Evolutionary conservation across 2,113 vertebrate genomes (phyloP).

Genomic region (Heteronetta atricapilla): DNA sequence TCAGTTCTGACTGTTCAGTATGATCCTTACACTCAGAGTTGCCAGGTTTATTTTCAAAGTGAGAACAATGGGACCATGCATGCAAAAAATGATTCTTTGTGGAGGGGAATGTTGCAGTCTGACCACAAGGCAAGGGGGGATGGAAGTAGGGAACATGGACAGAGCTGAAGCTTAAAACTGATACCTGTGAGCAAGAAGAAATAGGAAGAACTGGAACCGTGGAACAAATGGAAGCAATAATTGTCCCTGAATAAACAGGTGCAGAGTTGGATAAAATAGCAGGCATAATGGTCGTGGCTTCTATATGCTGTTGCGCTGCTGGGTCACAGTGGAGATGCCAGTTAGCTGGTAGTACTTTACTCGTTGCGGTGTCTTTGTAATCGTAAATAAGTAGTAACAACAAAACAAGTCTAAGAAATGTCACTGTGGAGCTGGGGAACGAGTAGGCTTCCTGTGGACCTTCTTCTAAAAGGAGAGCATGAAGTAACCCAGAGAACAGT

Average conservation of each 20-base stretch:
- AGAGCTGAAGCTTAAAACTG: background rate
- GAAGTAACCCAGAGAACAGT: slow-evolving; percentile 8
- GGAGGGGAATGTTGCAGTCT: background rate
- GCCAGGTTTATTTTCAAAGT: background rate
- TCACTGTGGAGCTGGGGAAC: background rate
- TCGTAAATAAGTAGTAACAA: background rate
- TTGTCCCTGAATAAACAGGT: background rate
- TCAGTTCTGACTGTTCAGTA: background rate
- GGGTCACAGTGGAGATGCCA: background rate
- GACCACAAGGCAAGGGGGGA: background rate
- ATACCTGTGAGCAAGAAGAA: background rate
- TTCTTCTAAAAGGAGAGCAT: background rate
- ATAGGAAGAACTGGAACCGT: background rate
- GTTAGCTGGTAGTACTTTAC: background rate
- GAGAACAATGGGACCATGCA: background rate
- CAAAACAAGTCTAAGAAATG: background rate
- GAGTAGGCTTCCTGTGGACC: background rate
- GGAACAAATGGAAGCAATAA: background rate
- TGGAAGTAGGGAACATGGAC: background rate
- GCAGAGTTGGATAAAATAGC: background rate
- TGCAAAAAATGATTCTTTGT: slow-evolving; percentile 16
- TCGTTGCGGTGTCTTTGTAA: background rate
- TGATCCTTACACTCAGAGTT: background rate
- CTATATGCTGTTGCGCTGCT: background rate
- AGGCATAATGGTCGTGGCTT: background rate